Evolutionary conservation across 2,797 vertebrate genomes (phyloP).

Genomic region (Myiotriccus ornatus): DNA sequence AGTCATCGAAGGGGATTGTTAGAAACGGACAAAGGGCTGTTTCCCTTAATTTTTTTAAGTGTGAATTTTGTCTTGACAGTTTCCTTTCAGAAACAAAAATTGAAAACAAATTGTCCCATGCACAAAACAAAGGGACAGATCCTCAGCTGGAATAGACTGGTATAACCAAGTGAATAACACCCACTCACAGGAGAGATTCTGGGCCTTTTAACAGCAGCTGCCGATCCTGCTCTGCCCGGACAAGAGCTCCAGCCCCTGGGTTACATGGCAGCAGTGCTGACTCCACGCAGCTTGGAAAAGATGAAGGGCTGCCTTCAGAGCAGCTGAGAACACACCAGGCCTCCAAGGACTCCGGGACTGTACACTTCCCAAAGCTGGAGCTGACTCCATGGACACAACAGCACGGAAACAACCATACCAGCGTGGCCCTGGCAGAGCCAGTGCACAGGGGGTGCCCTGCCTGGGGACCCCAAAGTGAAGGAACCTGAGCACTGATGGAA

Average conservation of each 20-base stretch:
- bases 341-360: not conserved
- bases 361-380: not conserved
- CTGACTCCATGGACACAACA: not conserved
- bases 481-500: not conserved
- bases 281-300: not conserved
- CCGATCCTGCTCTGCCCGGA: not conserved
- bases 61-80: constrained; percentile 62
- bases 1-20: constrained; percentile 35
- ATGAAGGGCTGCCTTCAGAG: not conserved
- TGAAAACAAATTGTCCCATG: constrained; percentile 60
- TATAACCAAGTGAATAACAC: constrained; percentile 38
- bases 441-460: not conserved
- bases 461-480: rapidly evolving
- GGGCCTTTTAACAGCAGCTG: not conserved
- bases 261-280: not conserved
- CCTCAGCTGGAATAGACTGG: constrained; percentile 48
- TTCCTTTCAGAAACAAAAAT: constrained; percentile 65
- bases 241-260: not conserved
- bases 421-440: not conserved
- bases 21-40: constrained; percentile 36
- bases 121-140: constrained; percentile 49
- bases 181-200: constrained; percentile 29
- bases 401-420: not conserved
- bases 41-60: constrained; percentile 52
- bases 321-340: not conserved